Percentiles rank a stretch among this genome's conserved stretches.
Conservation (phyloP, 2,888 invertebrate species). For the Carabus problematicus region DNA sequence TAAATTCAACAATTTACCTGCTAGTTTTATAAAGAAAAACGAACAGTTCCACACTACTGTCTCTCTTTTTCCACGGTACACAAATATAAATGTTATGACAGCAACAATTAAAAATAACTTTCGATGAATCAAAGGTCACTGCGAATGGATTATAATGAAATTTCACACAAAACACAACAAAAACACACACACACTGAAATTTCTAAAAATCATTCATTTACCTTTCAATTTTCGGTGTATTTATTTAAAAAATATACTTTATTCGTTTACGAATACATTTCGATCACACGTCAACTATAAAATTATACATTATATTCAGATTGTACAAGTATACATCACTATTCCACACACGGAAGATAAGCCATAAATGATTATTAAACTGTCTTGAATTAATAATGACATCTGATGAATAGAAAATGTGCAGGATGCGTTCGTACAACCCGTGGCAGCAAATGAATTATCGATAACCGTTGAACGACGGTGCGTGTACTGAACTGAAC, state of each 20-base stretch:
- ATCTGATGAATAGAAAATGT: conserved; percentile 35
- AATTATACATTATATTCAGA: conserved; percentile 31
- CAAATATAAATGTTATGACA: no score
- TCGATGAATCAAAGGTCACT: no score
- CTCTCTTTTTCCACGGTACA: no score
- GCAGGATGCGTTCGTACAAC: conserved; percentile 18
- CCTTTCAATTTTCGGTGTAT: conserved; percentile 12
- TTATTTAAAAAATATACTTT: conserved; percentile 13
- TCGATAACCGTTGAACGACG: conserved; percentile 7
- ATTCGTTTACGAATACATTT: conserved; percentile 22
- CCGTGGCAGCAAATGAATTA: neutral
- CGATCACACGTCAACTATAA: conserved; percentile 15
- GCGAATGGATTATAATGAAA: no score
- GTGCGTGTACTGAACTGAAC: conserved; percentile 14
- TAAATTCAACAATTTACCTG: no score
- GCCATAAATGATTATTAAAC: conserved; percentile 35
- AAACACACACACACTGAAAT: no score
- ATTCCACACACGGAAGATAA: conserved; percentile 29
- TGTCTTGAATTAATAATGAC: conserved; percentile 40
- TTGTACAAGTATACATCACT: conserved; percentile 34
- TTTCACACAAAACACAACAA: no score
- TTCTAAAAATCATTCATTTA: neutral
- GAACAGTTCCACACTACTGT: no score
- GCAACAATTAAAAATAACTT: no score
- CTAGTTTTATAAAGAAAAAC: no score